Conservation (phyloP, 2,113 vertebrate genomes). For the Thalassoma bifasciatum region DNA sequence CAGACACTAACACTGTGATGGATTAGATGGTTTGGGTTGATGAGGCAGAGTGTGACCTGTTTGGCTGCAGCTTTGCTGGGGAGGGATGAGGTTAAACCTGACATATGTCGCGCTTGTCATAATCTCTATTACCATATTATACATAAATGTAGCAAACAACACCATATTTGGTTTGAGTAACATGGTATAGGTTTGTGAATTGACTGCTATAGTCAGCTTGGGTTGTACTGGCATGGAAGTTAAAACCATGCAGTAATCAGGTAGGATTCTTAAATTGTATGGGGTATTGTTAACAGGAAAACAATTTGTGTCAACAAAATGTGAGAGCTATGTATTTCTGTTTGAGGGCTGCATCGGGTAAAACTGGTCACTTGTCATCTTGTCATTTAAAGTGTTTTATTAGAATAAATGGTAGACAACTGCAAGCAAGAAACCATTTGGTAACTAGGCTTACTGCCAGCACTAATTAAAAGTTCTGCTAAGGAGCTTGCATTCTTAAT, state of each 20-base stretch:
- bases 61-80: slow-evolving; percentile 1
- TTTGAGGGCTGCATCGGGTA: too few relatives aligned
- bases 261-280: too few relatives aligned
- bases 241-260: too few relatives aligned
- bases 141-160: not conserved
- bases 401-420: too few relatives aligned
- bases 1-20: slow-evolving; percentile 22
- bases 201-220: not conserved
- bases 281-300: not conserved
- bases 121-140: not conserved
- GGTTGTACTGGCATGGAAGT: too few relatives aligned
- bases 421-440: too few relatives aligned
- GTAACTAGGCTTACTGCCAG: too few relatives aligned
- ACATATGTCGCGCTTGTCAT: slow-evolving; percentile 23
- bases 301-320: not conserved
- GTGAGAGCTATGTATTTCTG: too few relatives aligned
- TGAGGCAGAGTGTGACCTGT: slow-evolving; percentile 13
- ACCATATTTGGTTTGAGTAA: not conserved
- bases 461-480: too few relatives aligned
- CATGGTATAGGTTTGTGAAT: not conserved
- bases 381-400: too few relatives aligned
- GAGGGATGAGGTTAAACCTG: slow-evolving; percentile 27
- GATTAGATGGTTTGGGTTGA: slow-evolving; percentile 22
- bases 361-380: too few relatives aligned
- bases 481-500: too few relatives aligned